Percentiles rank a stretch among this genome's conserved stretches.
Conservation (phyloP, 1,140 invertebrate genomes). For the Matsumurasca onukii region DNA sequence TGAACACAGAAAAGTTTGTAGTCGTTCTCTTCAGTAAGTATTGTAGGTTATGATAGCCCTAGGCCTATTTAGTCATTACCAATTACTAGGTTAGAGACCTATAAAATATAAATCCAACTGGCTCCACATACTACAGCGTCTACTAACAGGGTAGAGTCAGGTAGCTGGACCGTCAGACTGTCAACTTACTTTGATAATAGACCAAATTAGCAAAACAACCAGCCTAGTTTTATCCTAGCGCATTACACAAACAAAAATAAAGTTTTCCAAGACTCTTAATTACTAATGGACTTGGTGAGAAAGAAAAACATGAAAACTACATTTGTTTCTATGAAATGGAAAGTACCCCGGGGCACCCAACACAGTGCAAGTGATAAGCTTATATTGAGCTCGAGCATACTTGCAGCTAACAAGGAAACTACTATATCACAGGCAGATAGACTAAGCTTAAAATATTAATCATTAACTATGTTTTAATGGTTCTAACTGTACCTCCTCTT, state of each 20-base stretch:
- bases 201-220: not conserved
- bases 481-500: constrained; percentile 29
- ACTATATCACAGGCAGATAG: constrained; percentile 21
- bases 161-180: not conserved
- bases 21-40: constrained; percentile 72
- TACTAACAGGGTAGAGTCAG: constrained; percentile 11
- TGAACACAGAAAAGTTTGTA: constrained; percentile 70
- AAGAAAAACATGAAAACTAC: too few species aligned
- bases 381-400: not conserved
- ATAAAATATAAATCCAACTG: not conserved
- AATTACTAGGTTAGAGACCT: not conserved
- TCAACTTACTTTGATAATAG: not conserved
- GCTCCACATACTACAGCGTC: not conserved
- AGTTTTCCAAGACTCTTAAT: too few species aligned
- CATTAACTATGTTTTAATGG: too few species aligned
- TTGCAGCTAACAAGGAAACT: constrained; percentile 17
- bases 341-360: not conserved
- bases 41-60: not conserved
- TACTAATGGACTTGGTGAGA: too few species aligned
- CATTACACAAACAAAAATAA: too few species aligned
- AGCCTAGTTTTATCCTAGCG: constrained; percentile 14
- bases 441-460: constrained; percentile 13
- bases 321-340: not conserved
- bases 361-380: not conserved
- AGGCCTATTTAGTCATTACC: not conserved